Base-by-base conservation (phyloP, 2,888 invertebrate genomes). In the Fabriciana adippe region DNA sequence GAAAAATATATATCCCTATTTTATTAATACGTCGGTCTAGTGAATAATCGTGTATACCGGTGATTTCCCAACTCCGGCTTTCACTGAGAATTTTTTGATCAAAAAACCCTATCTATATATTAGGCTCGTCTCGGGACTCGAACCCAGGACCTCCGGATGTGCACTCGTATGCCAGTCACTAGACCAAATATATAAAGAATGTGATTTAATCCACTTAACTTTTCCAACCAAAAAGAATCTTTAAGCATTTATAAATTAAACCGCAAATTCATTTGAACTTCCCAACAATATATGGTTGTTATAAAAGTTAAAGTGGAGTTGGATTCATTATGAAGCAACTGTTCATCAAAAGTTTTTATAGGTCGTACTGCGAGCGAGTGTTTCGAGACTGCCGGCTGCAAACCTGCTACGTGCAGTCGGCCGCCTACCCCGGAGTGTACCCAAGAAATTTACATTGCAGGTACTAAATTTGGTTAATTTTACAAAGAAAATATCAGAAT, bases 361-460 rank as follows among this genome's bases (percentile, higher is more conserved):
- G 96, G 78, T 97, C 97, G 61, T 97, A 97, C 84, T 97, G 97
- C 85, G 97, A 97, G 84, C 93, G 97, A 67, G 95, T 97, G 74
- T 98, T 97, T 89, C 94, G 96, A 62, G 97, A 98, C 83, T 97
- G 97, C 81, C 94, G 97, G 18, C 94, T 98, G 35, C 97, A 98
- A 86, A 97, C 97, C 5, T 98, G 98, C 89, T 98, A 97, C 88
- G 97, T 98, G 4, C 98, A 98, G 87, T 97, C 97, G 15, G 98
- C 98, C 4, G 98, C 97, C 8, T 98, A 97, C 87, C 98, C 98
- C 16, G 98, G 98, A 53, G 95, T 98, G 21, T 98, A 98, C 87
- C 98, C 98, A 0, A 94, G 98, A 69, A 97, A 97, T 79, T 93
- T 98, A 73, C 97, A 97, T 86, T 98, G 98, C 94, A 96, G 91